A percentile compares a stretch with the other conserved stretches of the same genome.
These are phyloP conservation scores for Centrocercus urophasianus DNA, from an alignment of 2,113 vertebrate species.

Conservation along the genomic window DNA sequence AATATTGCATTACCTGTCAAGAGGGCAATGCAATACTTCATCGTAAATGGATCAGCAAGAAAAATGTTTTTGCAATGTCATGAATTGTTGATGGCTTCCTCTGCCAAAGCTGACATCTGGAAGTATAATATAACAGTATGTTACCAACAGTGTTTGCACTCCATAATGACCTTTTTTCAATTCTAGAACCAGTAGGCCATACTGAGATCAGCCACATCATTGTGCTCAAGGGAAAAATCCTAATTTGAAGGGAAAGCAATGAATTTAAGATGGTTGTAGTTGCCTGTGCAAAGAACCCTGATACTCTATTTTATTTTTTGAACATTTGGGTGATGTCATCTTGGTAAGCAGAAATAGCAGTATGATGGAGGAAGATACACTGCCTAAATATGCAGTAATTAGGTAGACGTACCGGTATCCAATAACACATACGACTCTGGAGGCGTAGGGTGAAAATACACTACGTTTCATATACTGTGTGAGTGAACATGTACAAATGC, in stretches of 20 bases:
- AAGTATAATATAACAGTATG: constrained; percentile 58
- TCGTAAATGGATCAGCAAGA: constrained; percentile 56
- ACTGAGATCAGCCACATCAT: constrained; percentile 22
- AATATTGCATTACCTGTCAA: constrained; percentile 67
- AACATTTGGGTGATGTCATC: neutral
- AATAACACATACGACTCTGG: neutral
- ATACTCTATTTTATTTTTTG: neutral
- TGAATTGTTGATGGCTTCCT: constrained; percentile 61
- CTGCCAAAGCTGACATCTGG: constrained; percentile 60
- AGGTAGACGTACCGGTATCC: neutral
- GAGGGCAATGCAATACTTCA: constrained; percentile 63
- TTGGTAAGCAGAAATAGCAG: neutral
- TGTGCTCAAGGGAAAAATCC: neutral
- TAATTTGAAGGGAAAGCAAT: neutral
- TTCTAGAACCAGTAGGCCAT: neutral
- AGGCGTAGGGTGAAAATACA: neutral
- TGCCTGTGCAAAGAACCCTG: neutral
- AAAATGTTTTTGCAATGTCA: constrained; percentile 63
- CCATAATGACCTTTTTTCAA: constrained; percentile 38
- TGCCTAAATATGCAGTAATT: too few species aligned
- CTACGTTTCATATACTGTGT: neutral
- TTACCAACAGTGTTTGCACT: constrained; percentile 26
- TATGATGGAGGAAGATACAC: neutral
- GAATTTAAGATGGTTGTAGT: neutral
- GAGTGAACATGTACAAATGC: neutral